A percentile compares a stretch with the other conserved stretches of the same genome.
Evolutionary conservation across 2,113 vertebrate species (phyloP).

Genomic region (Lethenteron reissneri): DNA sequence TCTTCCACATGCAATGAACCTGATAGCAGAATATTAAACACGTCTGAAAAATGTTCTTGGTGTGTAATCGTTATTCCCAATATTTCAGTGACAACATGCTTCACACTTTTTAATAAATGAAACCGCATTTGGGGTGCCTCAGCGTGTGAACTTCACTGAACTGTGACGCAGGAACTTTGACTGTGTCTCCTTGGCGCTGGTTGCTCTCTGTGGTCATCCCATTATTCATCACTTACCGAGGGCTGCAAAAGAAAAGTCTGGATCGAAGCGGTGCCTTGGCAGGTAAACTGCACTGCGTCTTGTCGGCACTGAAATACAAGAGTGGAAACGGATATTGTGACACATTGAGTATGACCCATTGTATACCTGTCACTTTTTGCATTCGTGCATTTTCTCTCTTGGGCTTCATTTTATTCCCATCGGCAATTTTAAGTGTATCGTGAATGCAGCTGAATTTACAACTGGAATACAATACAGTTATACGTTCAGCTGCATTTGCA

Average conservation of each 20-base stretch:
- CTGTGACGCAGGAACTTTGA: too few species aligned
- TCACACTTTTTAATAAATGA: too few species aligned
- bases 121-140: too few species aligned
- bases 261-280: conserved; percentile 53
- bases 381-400: neutral
- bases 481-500: too few species aligned
- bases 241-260: conserved; percentile 51
- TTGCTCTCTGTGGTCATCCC: conserved; percentile 63
- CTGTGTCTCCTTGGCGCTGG: conserved; percentile 86
- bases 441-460: neutral
- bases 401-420: neutral
- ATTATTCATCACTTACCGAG: conserved; percentile 31
- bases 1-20: too few species aligned
- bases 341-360: neutral
- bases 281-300: conserved; percentile 24
- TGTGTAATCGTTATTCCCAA: too few species aligned
- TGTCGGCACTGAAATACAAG: neutral
- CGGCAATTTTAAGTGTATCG: neutral
- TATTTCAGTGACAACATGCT: too few species aligned
- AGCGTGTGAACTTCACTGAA: too few species aligned
- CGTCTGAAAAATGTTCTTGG: too few species aligned
- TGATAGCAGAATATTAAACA: too few species aligned
- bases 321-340: neutral
- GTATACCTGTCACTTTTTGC: neutral
- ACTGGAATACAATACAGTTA: neutral